Percentiles rank a stretch among this genome's conserved stretches.
phyloP scores from a whole-genome alignment of 1,140 invertebrate genomes.

The Drosophila saltans region DNA sequence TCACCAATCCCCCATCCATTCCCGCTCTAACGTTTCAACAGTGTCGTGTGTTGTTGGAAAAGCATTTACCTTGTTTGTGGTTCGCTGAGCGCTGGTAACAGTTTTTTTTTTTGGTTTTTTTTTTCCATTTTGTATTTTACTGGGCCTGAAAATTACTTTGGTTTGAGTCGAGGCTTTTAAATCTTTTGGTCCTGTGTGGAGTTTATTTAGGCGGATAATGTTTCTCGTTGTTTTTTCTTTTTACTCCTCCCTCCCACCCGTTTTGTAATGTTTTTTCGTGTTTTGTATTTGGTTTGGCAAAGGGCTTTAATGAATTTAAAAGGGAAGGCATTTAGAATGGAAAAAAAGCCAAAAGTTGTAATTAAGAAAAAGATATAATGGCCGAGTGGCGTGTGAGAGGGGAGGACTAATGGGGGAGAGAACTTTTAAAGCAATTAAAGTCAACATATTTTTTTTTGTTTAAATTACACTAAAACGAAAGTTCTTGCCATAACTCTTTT shows the following conservation, averaged over 20 bases:
- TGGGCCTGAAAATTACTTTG: slow-evolving; percentile 70
- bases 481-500: slow-evolving; percentile 2
- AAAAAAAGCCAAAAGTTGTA: background rate
- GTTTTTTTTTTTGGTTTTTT: slow-evolving; percentile 39
- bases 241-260: too few relatives aligned
- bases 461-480: background rate
- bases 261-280: background rate
- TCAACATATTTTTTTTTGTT: background rate
- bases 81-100: slow-evolving; percentile 66
- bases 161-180: slow-evolving; percentile 54
- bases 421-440: background rate
- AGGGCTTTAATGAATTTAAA: slow-evolving; percentile 47
- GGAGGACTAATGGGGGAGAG: too few relatives aligned
- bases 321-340: slow-evolving; percentile 29
- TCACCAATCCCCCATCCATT: slow-evolving; percentile 10
- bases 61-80: slow-evolving; percentile 80
- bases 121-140: slow-evolving; percentile 10
- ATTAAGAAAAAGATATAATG: background rate
- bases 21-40: slow-evolving; percentile 23
- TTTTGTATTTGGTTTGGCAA: background rate
- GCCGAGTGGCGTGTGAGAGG: too few relatives aligned
- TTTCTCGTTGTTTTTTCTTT: slow-evolving; percentile 26
- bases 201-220: slow-evolving; percentile 65
- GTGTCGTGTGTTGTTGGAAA: slow-evolving; percentile 68
- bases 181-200: slow-evolving; percentile 46